A percentile compares a stretch with the other conserved stretches of the same genome.
These are phyloP conservation scores for Bactericera cockerelli DNA, from an alignment of 1,140 invertebrate species.

Conservation along the genomic window DNA sequence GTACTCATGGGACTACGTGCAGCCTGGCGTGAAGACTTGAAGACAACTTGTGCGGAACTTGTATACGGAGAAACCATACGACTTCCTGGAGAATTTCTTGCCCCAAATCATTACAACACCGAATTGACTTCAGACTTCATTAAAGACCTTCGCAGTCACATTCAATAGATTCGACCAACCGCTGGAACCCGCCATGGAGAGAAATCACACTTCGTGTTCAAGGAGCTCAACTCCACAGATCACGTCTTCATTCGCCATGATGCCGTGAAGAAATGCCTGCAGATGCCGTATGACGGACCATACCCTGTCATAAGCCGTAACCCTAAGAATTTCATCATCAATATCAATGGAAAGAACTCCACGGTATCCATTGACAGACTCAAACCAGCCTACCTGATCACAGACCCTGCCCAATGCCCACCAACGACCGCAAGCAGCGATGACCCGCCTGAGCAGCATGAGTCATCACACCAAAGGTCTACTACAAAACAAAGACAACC, in stretches of 20 bases:
- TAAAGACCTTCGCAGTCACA: not conserved
- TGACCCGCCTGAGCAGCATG: too few relatives aligned
- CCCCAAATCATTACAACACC: not conserved
- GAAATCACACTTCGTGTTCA: not conserved
- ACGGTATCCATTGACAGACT: constrained; percentile 10
- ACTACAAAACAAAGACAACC: too few relatives aligned
- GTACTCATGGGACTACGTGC: not conserved
- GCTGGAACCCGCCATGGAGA: not conserved
- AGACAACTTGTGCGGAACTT: constrained; percentile 10
- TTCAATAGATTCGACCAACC: not conserved
- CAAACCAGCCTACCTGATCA: constrained; percentile 8
- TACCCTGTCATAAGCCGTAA: constrained; percentile 4
- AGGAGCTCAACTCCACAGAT: constrained; percentile 1
- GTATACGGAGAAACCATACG: constrained; percentile 10
- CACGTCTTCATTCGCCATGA: constrained; percentile 12
- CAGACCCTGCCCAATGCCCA: not conserved
- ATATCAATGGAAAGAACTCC: constrained; percentile 3
- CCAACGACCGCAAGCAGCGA: too few relatives aligned
- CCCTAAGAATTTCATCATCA: constrained; percentile 1
- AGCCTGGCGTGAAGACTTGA: not conserved
- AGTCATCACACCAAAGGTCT: too few relatives aligned
- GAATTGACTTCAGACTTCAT: not conserved
- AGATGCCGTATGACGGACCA: constrained; percentile 7
- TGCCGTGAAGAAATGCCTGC: not conserved
- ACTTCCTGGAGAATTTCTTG: constrained; percentile 11